Percentiles rank a stretch among this genome's conserved stretches.
phyloP scores from a whole-genome alignment of 2,113 vertebrate species.

The Pterophyllum scalare region DNA sequence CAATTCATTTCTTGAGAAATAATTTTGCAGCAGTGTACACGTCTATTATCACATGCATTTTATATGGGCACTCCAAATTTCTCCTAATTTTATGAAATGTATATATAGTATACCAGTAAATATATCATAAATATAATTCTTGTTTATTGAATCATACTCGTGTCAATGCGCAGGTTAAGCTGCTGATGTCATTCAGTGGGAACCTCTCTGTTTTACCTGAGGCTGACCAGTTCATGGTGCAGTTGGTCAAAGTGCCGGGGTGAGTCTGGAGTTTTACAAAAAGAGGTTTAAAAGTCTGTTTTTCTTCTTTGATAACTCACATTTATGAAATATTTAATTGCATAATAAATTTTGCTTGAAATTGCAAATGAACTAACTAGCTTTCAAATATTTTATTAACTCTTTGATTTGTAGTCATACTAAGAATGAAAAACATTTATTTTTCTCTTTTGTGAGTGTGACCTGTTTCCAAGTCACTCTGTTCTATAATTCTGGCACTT shows the following conservation, averaged over 20 bases:
- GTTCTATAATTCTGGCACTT: too few relatives aligned
- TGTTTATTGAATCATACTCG: not conserved
- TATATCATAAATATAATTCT: not conserved
- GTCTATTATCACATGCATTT: not conserved
- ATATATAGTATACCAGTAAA: not conserved
- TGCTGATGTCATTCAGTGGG: conserved; percentile 77
- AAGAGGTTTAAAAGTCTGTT: not conserved
- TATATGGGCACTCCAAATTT: not conserved
- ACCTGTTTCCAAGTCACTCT: too few relatives aligned
- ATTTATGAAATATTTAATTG: not conserved
- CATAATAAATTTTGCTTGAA: not conserved
- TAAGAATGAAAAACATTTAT: not conserved
- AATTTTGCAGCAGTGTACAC: not conserved
- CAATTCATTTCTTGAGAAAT: not conserved
- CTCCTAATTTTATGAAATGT: not conserved
- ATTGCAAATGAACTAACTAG: not conserved
- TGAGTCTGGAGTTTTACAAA: conserved; percentile 49
- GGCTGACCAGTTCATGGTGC: conserved; percentile 83
- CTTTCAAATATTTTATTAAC: not conserved
- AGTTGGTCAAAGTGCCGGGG: conserved; percentile 81
- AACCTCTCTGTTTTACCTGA: conserved; percentile 74
- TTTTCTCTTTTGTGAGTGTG: too few relatives aligned
- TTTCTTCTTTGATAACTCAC: not conserved
- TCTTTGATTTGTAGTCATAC: not conserved
- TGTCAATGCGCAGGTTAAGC: conserved; percentile 75